Base-by-base conservation (phyloP, 2,113 vertebrate species). In the Cottus gobio region DNA sequence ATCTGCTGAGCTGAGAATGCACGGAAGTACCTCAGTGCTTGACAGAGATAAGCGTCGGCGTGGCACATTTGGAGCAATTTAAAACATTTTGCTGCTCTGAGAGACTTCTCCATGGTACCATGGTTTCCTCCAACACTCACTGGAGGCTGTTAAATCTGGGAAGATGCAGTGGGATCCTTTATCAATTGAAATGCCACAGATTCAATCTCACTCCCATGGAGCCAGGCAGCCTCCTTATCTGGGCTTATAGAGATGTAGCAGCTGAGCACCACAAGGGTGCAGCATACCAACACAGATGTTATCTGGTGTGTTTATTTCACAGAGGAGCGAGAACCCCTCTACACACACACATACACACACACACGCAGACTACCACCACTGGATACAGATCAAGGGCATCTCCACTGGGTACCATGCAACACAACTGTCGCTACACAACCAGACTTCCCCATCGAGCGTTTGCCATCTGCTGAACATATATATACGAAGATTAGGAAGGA, bases 261-360 rank as follows among this genome's bases (percentile, higher is more conserved):
- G 69, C 80, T 37, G 73, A 89, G 75, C 82, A 64, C 92, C 93
- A 93, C 93, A 89, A 93, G 93, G 86, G 92, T 86, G 93, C 93
- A 94, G 92, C 89, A 93, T 80, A 89, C 87, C 83, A 92, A 91
- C 90, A 90, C 92, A 88, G 90, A 94, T 92, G 83, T 89, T 91
- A 93, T 92, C 90, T 88, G 34, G 15, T 76, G 72, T 78, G 82
- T 84, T 79, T 70, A 63, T 88, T 88, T 84, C 82, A 85, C 70
- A 80, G 70, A 76, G 78, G 44, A 87, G 46, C 15, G 56, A 67
- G 79, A 65, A 68, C 24, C 8, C 57, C 24, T 5, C 26, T 28
- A 50, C 10, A 50, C 37, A 52, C 44, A 63, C 30, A 39, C 54
- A 57, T 52, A 39, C 34, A 42, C 74, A 67, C 31, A 36, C 52